Evolutionary conservation across 2,113 vertebrate species (phyloP), one percentile per base, ranked within the genome.

Genomic region (Acrocephalus kingi): DNA sequence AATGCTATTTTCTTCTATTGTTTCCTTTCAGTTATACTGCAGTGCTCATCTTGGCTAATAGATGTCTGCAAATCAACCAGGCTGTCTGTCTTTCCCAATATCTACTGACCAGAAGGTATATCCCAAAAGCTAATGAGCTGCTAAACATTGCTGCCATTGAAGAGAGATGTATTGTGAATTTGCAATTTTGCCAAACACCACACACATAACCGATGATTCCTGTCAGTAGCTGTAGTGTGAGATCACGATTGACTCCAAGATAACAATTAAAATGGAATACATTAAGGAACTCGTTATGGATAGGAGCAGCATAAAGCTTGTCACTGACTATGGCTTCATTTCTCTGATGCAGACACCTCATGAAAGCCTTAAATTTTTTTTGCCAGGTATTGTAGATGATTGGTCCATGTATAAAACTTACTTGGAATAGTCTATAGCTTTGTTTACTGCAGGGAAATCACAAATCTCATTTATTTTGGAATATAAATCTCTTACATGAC

Each of bases 261-360:
- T 61, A 95, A 92, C 91, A 95, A 97, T 96, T 97, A 97, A 97
- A 97, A 94, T 84, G 87, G 97, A 98, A 98, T 95, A 96, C 56
- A 97, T 97, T 97, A 97, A 95, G 95, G 67, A 84, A 58, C 76
- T 93, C 10, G 10, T 96, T 95, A 95, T 11, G 52, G 97, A 84
- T 48, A 97, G 78, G 69, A 94, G 95, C 95, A 85, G 87, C 84
- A 72, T 69, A 93, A 94, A 89, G 94, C 93, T 87, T 92, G 94
- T 94, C 94, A 96, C 49, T 96, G 89, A 86, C 77, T 91, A 45
- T 82, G 87, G 76, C 91, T 97, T 90, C 93, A 91, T 87, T 97
- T 91, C 86, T 48, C 87, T 88, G 71, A 78, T 21, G 15, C 9
- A 92, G 18, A 90, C 59, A 75, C 25, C 41, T 84, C 48, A 49